Percentiles rank a stretch among this genome's conserved stretches.
Conservation (phyloP, 2,888 invertebrate genomes). For the Incurvaria masculella region DNA sequence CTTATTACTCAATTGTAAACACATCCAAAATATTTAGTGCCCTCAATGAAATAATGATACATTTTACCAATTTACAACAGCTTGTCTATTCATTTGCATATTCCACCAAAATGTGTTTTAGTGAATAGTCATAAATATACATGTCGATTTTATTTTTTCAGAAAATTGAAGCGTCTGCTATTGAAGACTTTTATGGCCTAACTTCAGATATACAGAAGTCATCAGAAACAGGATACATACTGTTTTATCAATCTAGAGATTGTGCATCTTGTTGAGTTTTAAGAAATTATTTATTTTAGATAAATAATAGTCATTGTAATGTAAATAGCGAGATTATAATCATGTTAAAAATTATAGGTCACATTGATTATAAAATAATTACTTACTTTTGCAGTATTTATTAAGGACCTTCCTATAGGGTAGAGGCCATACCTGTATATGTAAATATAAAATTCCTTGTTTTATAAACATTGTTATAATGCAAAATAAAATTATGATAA, state of each 20-base stretch:
- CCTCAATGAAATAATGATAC: too few relatives aligned
- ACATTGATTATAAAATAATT: constrained; percentile 47
- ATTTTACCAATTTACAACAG: too few relatives aligned
- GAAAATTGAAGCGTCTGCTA: constrained; percentile 99
- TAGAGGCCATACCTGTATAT: neutral
- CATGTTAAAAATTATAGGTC: constrained; percentile 40
- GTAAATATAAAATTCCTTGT: neutral
- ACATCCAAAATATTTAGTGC: too few relatives aligned
- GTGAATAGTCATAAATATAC: too few relatives aligned
- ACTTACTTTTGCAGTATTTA: neutral
- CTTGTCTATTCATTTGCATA: too few relatives aligned
- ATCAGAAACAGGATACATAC: constrained; percentile 98
- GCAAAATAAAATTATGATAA: neutral
- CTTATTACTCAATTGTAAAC: too few relatives aligned
- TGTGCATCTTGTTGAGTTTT: constrained; percentile 52
- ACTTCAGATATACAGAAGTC: constrained; percentile 98
- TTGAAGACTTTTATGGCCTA: constrained; percentile 99
- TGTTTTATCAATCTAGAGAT: constrained; percentile 97
- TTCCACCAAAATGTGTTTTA: too few relatives aligned
- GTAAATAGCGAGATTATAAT: constrained; percentile 17
- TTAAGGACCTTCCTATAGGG: neutral
- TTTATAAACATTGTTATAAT: neutral
- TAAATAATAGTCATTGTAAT: constrained; percentile 35
- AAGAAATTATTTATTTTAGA: constrained; percentile 39
- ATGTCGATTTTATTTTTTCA: constrained; percentile 52